Evolutionary conservation across 2,113 vertebrate species (phyloP), one percentile per base, ranked within the genome.

Genomic region (Platysternon megacephalum): DNA sequence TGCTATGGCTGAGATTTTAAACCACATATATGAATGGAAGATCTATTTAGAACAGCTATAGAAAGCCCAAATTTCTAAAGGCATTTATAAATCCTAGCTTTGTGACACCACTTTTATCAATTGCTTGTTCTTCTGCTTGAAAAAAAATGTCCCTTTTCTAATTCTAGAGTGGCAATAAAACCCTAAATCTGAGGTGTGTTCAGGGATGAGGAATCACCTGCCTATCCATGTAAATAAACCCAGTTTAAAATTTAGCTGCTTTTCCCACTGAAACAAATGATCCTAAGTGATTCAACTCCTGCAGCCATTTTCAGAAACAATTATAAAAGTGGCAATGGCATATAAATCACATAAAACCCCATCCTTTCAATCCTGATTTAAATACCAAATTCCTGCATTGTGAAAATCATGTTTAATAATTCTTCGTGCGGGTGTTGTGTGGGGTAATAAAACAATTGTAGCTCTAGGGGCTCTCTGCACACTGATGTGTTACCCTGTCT

Each of bases 381-480:
- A 91, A 96, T 96, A 97, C 92, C 96, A 96, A 97, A 95, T 53
- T 68, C 56, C 94, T 94, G 93, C 72, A 92, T 94, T 95, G 42
- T 92, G 87, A 87, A 98, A 97, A 97, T 93, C 88, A 72, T 86
- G 90, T 93, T 97, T 97, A 98, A 96, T 96, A 97, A 97, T 95
- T 95, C 95, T 93, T 94, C 80, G 94, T 96, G 87, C n/a, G 91
- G 96, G 49, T 72, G 80, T 35, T 1, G 3, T 90, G 84, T 85
- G 92, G 96, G 32, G 86, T 94, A 98, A 97, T 91, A 82, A 68
- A 92, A 97, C 88, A 91, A 86, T 3, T 52, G 49, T 74, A 93
- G 76, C 79, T 97, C 90, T 84, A 89, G 95, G 96, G 92, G 90
- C 65, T 94, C 84, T 93, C n/a, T 89, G 80, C 78, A 84, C 85